A percentile compares a stretch with the other conserved stretches of the same genome.
Evolutionary conservation across 2,888 invertebrate species (phyloP).

Genomic region (Plagodis pulveraria): DNA sequence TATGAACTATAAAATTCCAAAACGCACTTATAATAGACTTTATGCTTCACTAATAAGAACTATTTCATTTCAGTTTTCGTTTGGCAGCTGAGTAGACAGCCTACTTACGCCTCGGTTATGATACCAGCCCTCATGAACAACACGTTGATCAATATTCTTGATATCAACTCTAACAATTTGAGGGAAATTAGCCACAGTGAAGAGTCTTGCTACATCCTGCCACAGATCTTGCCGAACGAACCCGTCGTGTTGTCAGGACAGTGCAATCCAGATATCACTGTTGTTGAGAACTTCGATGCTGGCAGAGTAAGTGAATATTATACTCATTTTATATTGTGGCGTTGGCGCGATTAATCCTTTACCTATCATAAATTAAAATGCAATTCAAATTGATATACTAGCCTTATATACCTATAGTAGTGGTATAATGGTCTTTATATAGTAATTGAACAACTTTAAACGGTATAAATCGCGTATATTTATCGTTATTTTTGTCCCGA

Average conservation of each 20-base stretch:
- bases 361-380: too few species aligned
- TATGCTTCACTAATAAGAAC: not conserved
- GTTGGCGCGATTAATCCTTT: too few species aligned
- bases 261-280: conserved; percentile 56
- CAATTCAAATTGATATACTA: too few species aligned
- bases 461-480: too few species aligned
- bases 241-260: conserved; percentile 63
- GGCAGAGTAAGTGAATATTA: conserved; percentile 50
- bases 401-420: too few species aligned
- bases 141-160: conserved; percentile 42
- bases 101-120: conserved; percentile 37
- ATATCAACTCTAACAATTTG: conserved; percentile 44
- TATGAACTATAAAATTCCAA: conserved; percentile 5
- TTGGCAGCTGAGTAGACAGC: conserved; percentile 59
- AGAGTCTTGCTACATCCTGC: conserved; percentile 56
- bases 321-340: not conserved
- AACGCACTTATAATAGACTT: not conserved
- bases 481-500: too few species aligned
- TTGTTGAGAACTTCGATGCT: conserved; percentile 56
- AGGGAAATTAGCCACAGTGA: conserved; percentile 50
- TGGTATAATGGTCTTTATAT: too few species aligned
- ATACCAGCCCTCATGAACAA: conserved; percentile 47
- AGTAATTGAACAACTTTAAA: too few species aligned
- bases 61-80: conserved; percentile 54
- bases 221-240: conserved; percentile 54